Evolutionary conservation across 92 coral and sea anemone species (phyloP).

Genomic region (Ricordea florida): DNA sequence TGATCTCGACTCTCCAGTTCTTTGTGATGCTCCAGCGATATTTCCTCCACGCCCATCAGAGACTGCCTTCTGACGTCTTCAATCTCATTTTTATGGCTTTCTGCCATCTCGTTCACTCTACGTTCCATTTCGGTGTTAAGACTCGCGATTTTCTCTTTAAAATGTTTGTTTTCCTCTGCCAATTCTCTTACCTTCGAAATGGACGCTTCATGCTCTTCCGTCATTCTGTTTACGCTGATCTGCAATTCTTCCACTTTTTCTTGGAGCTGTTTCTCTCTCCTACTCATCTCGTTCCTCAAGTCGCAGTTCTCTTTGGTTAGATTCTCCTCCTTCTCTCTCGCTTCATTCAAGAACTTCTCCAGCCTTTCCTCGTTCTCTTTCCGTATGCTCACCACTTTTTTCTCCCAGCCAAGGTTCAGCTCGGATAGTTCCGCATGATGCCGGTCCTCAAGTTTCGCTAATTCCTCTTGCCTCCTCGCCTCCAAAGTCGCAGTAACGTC

Average conservation of each 20-base stretch:
- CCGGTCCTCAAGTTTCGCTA: slow-evolving; percentile 79
- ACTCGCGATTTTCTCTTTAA: slow-evolving; percentile 66
- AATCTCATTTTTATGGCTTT: slow-evolving; percentile 74
- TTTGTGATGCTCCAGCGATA: slow-evolving; percentile 75
- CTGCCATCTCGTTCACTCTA: slow-evolving; percentile 84
- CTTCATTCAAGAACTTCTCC: slow-evolving; percentile 82
- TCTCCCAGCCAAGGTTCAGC: slow-evolving; percentile 88
- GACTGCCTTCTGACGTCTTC: slow-evolving; percentile 77
- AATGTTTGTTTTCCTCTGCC: slow-evolving; percentile 70
- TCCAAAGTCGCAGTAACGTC: slow-evolving; percentile 81
- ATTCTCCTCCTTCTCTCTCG: slow-evolving; percentile 88
- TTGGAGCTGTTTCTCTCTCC: slow-evolving; percentile 50
- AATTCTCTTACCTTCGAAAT: slow-evolving; percentile 80
- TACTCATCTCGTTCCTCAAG: slow-evolving; percentile 73
- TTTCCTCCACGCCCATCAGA: slow-evolving; percentile 63
- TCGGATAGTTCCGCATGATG: slow-evolving; percentile 84
- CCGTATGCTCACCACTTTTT: slow-evolving; percentile 79
- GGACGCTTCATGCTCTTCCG: slow-evolving; percentile 73
- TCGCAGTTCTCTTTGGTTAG: slow-evolving; percentile 64
- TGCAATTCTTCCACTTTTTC: slow-evolving; percentile 73
- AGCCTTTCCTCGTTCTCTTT: slow-evolving; percentile 83
- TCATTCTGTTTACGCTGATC: slow-evolving; percentile 45
- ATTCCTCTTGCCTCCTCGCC: slow-evolving; percentile 75
- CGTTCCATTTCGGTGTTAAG: slow-evolving; percentile 75
- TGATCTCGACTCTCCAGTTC: slow-evolving; percentile 49